A percentile compares a stretch with the other conserved stretches of the same genome.
phyloP scores from a whole-genome alignment of 2,888 invertebrate genomes.

The Lithosia quadra region DNA sequence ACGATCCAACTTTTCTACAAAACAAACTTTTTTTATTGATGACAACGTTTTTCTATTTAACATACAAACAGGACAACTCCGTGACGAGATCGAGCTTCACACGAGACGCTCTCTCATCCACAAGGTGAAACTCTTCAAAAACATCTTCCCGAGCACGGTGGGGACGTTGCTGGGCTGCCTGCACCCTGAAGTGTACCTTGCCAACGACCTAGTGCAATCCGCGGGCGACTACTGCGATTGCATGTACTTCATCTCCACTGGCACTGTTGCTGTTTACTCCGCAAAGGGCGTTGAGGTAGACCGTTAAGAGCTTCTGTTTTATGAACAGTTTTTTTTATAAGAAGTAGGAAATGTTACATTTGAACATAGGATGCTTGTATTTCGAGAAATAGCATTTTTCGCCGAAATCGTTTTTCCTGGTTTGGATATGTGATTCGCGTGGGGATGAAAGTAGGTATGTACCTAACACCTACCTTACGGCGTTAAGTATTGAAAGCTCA shows the following conservation, averaged over 20 bases:
- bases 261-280: constrained; percentile 88
- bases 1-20: no score
- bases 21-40: no score
- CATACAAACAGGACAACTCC: constrained; percentile 81
- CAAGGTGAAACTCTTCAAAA: constrained; percentile 85
- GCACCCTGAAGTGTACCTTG: constrained; percentile 86
- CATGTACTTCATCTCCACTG: constrained; percentile 89
- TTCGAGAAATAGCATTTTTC: no score
- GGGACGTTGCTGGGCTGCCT: constrained; percentile 84
- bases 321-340: no score
- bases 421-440: no score
- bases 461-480: no score
- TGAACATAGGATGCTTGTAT: no score
- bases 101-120: constrained; percentile 85
- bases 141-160: constrained; percentile 79
- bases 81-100: constrained; percentile 85
- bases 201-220: constrained; percentile 87
- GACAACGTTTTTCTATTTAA: no score
- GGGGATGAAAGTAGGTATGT: no score
- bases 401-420: no score
- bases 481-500: no score
- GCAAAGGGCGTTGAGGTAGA: constrained; percentile 87
- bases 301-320: neutral
- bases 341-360: no score
- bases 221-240: constrained; percentile 87